Evolutionary conservation across 1,140 invertebrate genomes (phyloP), one percentile per base, ranked within the genome.

Genomic region (Leptopilina clavipes): DNA sequence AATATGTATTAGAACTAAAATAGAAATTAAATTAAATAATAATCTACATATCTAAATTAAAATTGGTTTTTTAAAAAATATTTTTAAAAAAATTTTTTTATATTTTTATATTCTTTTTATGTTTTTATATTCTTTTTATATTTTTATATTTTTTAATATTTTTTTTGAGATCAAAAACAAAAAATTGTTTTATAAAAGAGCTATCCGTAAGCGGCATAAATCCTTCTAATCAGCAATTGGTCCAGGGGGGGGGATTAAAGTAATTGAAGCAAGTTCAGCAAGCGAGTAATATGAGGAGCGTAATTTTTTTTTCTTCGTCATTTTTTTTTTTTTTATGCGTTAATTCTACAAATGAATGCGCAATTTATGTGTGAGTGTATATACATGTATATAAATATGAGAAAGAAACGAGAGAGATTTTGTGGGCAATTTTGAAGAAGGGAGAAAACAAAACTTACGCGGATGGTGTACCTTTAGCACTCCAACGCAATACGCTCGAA

Each of bases 301-400:
- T 5, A 73, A 73, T 75, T 1, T 31, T 31, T 31, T 31, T 31
- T 31, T 31, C n/a, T n/a, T n/a, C n/a, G n/a, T 31, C 25, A 31
- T 5, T 31, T 31, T 5, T 5, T 40, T 40, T 31, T 40, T 40
- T 72, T 78, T 80, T 73, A 73, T 74, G 77, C 65, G 78, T 82
- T 82, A 81, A 85, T 84, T 75, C 77, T 81, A 70, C 78, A 85
- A 84, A 85, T 84, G 79, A 85, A 82, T 76, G 77, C 71, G 76
- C 74, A 45, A 73, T 11, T 22, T 72, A 25, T 43, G 45, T 44
- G 44, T 52, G 25, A 14, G 65, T n/a, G n/a, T 10, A 19, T 19
- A 18, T 48, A 22, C 45, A 7, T 19, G 56, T 18, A 40, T 8
- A 17, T 8, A 17, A 1, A 17, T 17, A 52, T n/a, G 48, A 52